phyloP scores from a whole-genome alignment of 2,113 vertebrate genomes.

The Chlorodrepanis virens region DNA sequence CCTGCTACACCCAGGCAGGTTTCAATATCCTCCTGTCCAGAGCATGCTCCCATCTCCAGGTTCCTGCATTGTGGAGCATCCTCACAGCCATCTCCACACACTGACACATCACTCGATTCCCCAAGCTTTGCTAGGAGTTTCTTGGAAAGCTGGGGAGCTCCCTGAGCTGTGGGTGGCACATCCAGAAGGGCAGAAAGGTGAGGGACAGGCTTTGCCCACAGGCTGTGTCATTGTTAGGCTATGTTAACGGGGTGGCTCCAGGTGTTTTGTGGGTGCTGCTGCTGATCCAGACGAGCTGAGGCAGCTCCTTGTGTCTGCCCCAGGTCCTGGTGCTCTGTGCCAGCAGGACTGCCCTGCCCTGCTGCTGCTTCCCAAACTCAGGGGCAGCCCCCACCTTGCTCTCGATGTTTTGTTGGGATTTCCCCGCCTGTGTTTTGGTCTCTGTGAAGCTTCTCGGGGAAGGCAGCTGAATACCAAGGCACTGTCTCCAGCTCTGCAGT shows the following conservation, averaged over 20 bases:
- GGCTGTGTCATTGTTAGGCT: neutral
- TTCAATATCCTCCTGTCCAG: neutral
- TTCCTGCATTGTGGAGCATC: neutral
- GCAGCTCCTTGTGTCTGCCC: neutral
- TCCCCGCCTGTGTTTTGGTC: neutral
- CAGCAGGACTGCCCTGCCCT: neutral
- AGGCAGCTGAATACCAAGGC: neutral
- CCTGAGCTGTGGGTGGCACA: neutral
- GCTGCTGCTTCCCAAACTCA: neutral
- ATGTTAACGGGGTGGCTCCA: neutral
- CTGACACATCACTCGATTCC: rapidly evolving
- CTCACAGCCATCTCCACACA: neutral
- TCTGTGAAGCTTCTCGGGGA: neutral
- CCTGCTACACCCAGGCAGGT: neutral
- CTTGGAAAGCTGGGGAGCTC: neutral
- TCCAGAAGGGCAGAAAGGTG: neutral
- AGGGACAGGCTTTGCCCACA: neutral
- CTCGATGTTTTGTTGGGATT: rapidly evolving
- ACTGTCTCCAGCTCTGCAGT: neutral
- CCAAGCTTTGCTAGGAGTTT: neutral
- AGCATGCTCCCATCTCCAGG: neutral
- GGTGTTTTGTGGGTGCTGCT: neutral
- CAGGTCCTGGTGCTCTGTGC: neutral
- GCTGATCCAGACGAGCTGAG: neutral
- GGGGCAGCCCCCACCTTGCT: rapidly evolving